A percentile compares a stretch with the other conserved stretches of the same genome.
phyloP scores from a whole-genome alignment of 2,888 invertebrate genomes.

The Eupithecia inturbata region DNA sequence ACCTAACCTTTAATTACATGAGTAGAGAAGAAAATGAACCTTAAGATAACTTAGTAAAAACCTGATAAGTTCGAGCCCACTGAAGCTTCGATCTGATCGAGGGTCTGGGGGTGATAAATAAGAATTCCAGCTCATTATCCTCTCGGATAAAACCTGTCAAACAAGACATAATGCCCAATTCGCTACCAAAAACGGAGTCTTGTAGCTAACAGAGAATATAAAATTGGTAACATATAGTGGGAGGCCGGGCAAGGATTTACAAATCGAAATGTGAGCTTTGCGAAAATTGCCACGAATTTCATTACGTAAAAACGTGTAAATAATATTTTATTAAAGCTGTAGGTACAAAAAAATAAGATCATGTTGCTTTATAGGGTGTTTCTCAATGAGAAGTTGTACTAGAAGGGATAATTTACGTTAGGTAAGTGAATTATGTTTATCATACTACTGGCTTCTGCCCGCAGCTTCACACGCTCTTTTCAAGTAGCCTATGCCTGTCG shows the following conservation, averaged over 20 bases:
- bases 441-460: no score
- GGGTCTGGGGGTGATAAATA: background rate
- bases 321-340: conserved; percentile 25
- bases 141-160: background rate
- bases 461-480: no score
- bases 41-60: no score
- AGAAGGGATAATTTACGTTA: background rate
- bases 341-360: conserved; percentile 43
- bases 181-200: background rate
- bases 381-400: background rate
- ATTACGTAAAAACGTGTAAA: conserved; percentile 24
- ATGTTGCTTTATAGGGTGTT: background rate
- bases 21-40: background rate
- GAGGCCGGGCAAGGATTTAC: conserved; percentile 2
- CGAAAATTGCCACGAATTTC: conserved; percentile 16
- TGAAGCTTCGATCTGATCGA: background rate
- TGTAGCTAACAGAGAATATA: background rate
- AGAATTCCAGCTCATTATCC: background rate
- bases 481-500: no score
- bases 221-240: background rate
- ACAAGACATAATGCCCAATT: background rate
- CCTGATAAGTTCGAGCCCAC: background rate
- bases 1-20: background rate
- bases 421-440: background rate
- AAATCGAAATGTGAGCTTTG: conserved; percentile 6